A percentile compares a stretch with the other conserved stretches of the same genome.
Evolutionary conservation across 2,113 vertebrate species (phyloP).

Genomic region (Festucalex cinctus): DNA sequence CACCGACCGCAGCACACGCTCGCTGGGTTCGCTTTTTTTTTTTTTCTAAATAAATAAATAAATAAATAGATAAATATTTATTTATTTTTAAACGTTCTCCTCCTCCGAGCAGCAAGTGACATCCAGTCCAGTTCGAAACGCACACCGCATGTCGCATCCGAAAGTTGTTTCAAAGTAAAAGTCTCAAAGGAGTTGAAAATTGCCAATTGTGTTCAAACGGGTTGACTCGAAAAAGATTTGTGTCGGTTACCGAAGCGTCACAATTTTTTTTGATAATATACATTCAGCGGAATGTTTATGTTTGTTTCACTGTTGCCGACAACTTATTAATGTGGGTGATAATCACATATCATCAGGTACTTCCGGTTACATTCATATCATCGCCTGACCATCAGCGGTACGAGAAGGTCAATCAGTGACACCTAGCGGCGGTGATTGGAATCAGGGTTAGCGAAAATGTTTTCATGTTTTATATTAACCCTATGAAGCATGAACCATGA

Average conservation of each 20-base stretch:
- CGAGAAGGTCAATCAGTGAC: background rate
- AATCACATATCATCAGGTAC: background rate
- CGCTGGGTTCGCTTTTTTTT: background rate
- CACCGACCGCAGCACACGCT: background rate
- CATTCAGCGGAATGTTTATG: background rate
- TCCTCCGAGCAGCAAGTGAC: conserved; percentile 3
- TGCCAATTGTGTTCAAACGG: background rate
- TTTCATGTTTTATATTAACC: no score
- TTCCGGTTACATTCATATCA: conserved; percentile 1
- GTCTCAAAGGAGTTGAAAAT: background rate
- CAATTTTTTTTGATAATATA: no score
- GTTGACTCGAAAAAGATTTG: background rate
- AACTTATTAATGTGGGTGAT: background rate
- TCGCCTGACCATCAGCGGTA: background rate
- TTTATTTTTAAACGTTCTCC: background rate
- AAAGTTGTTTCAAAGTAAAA: conserved; percentile 12
- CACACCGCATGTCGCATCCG: background rate
- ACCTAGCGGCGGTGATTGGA: background rate
- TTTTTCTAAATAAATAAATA: no score
- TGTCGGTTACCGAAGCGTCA: no score
- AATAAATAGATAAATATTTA: no score
- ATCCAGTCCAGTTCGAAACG: background rate
- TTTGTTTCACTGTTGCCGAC: background rate
- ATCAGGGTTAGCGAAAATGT: no score
- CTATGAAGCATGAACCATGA: no score